phyloP scores from a whole-genome alignment of 2,113 vertebrate genomes.

The Neolamprologus modestus region DNA sequence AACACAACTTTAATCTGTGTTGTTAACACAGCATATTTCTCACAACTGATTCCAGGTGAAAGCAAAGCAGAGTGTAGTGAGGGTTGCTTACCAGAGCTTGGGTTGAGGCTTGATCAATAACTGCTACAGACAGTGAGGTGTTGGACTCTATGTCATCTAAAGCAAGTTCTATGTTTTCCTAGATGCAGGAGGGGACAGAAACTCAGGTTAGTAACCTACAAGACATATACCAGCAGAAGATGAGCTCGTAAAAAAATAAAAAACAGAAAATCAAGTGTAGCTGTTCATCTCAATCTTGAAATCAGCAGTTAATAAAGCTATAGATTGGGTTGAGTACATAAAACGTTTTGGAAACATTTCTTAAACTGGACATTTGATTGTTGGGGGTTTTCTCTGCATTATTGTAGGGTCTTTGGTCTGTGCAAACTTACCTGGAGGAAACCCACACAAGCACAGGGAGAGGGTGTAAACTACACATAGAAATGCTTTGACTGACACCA shows the following conservation, averaged over 20 bases:
- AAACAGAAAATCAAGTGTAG: neutral
- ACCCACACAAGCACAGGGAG: neutral
- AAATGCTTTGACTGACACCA: neutral
- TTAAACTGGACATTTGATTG: neutral
- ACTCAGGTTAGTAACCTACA: slow-evolving; percentile 50
- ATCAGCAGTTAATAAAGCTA: neutral
- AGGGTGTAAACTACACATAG: neutral
- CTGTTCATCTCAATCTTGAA: neutral
- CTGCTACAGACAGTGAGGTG: slow-evolving; percentile 80
- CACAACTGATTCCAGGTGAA: neutral
- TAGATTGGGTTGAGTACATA: slow-evolving; percentile 15
- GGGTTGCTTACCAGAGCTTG: slow-evolving; percentile 87
- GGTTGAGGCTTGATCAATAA: slow-evolving; percentile 87
- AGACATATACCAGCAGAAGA: neutral
- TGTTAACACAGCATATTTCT: neutral
- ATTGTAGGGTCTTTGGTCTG: neutral
- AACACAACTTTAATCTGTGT: neutral
- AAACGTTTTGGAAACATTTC: neutral
- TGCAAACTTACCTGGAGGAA: neutral
- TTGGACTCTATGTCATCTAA: slow-evolving; percentile 88
- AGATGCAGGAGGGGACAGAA: slow-evolving; percentile 66
- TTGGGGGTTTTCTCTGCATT: neutral
- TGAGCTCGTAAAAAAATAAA: neutral
- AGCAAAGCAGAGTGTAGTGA: neutral
- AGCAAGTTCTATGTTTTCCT: slow-evolving; percentile 94